A percentile compares a stretch with the other conserved stretches of the same genome.
Evolutionary conservation across 2,113 vertebrate species (phyloP).

Genomic region (Caloenas nicobarica): DNA sequence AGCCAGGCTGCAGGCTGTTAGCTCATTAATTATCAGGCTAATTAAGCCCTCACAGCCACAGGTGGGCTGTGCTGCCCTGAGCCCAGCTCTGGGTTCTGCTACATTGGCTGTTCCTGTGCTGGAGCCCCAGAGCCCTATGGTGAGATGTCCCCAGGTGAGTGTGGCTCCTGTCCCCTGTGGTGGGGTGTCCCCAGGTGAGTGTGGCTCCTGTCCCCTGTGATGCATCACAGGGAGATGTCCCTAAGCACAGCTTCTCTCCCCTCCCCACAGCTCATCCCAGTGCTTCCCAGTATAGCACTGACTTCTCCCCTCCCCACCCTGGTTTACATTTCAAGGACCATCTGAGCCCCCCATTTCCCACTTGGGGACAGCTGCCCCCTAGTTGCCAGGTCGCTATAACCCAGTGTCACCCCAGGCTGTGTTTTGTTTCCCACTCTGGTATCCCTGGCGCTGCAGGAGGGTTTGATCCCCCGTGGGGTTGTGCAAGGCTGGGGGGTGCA

Average conservation of each 20-base stretch:
- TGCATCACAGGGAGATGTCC: fast-evolving
- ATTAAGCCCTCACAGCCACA: not conserved
- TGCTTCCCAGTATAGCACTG: not conserved
- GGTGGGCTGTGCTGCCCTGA: not conserved
- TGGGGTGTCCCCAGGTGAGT: not conserved
- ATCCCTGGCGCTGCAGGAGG: fast-evolving
- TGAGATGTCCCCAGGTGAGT: not conserved
- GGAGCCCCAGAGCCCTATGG: not conserved
- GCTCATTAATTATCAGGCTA: not conserved
- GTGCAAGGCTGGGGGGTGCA: not conserved
- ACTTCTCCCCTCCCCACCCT: not conserved
- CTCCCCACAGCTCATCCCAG: not conserved
- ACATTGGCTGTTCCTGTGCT: fast-evolving
- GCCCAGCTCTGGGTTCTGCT: fast-evolving
- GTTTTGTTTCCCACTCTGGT: not conserved
- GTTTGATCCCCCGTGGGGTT: not conserved
- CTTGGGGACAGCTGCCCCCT: not conserved
- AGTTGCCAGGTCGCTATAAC: fast-evolving
- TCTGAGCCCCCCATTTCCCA: not conserved
- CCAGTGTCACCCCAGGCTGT: not conserved
- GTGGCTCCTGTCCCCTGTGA: not conserved
- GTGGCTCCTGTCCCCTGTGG: not conserved
- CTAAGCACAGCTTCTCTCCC: not conserved
- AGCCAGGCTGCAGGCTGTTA: not conserved
- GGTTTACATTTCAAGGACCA: not conserved